phyloP scores from a whole-genome alignment of 2,113 vertebrate genomes.

The Gulo gulo region DNA sequence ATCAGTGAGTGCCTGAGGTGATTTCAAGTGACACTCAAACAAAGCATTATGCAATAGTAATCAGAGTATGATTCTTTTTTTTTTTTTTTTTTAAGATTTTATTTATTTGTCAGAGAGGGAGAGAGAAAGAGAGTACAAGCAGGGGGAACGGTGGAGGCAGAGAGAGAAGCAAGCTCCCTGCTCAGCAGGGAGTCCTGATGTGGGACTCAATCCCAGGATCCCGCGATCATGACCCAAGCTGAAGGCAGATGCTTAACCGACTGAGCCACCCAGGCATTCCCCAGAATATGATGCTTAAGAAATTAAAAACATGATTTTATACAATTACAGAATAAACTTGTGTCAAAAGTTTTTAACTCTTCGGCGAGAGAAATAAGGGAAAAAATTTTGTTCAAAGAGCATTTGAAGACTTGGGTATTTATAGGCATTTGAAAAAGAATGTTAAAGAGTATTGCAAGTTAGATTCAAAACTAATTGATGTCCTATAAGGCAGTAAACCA shows the following conservation, averaged over 20 bases:
- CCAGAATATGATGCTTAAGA: background rate
- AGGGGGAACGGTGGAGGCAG: too few relatives aligned
- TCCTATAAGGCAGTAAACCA: background rate
- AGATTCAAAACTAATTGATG: conserved; percentile 16
- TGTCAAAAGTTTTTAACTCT: background rate
- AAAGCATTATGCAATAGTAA: background rate
- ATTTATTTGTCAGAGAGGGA: too few relatives aligned
- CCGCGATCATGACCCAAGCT: too few relatives aligned
- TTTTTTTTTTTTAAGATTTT: too few relatives aligned
- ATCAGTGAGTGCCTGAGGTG: background rate
- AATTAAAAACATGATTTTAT: conserved; percentile 1
- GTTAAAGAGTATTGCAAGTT: background rate
- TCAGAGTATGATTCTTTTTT: background rate
- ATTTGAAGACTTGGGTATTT: background rate
- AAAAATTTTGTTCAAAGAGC: background rate
- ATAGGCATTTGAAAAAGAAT: conserved; percentile 14
- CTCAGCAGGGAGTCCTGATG: too few relatives aligned
- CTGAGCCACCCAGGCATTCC: too few relatives aligned
- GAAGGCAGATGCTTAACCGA: too few relatives aligned
- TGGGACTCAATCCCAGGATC: too few relatives aligned
- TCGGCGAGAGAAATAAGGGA: background rate
- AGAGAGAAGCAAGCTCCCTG: too few relatives aligned
- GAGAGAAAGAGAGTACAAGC: too few relatives aligned
- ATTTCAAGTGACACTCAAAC: conserved; percentile 17
- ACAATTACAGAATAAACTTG: background rate